Evolutionary conservation across 2,113 vertebrate species (phyloP), one percentile per base, ranked within the genome.

Genomic region (Cephalopholis sonnerati): DNA sequence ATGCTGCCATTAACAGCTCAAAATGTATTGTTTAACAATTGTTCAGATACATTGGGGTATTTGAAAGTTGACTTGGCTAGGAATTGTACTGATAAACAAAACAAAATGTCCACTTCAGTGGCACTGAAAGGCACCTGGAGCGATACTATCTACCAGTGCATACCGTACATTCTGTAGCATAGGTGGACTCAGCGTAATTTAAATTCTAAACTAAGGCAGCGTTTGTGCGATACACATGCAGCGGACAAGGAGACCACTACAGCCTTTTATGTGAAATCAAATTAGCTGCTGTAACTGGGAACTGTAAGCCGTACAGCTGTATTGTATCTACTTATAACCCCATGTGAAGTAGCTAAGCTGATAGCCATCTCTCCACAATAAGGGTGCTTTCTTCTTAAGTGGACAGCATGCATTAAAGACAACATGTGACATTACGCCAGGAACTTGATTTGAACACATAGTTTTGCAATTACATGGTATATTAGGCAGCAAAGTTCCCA

Each of bases 381-480:
- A 57, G 20, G 62, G 11, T 1, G 10, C 64, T 50, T 77, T 74
- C 20, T 84, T 75, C 53, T 58, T 20, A 39, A 54, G 16, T 16
- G 54, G 44, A 75, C 61, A 66, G 73, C 59, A 50, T 61, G 48
- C 20, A 12, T 13, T 22, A 50, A 48, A 63, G 20, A 63, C 2
- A 1, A 17, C 81, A 81, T 75, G 83, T 88, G 89, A 80, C 71
- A 63, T 66, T 15, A 69, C 6, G n/a, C 13, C 32, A 72, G 7
- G 32, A 80, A 80, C 55, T 41, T 63, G 64, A 78, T 75, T 81
- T 83, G 44, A 82, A 81, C 73, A 81, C 73, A 85, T 75, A 71
- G 27, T 66, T 85, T 48, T 57, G 64, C 48, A 74, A 50, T 83
- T 83, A 27, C 69, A 85, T 46, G 66, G 48, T 51, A 10, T 46